These are phyloP conservation scores for Agriopis aurantiaria DNA, from an alignment of 2,888 invertebrate genomes.

Conservation along the genomic window DNA sequence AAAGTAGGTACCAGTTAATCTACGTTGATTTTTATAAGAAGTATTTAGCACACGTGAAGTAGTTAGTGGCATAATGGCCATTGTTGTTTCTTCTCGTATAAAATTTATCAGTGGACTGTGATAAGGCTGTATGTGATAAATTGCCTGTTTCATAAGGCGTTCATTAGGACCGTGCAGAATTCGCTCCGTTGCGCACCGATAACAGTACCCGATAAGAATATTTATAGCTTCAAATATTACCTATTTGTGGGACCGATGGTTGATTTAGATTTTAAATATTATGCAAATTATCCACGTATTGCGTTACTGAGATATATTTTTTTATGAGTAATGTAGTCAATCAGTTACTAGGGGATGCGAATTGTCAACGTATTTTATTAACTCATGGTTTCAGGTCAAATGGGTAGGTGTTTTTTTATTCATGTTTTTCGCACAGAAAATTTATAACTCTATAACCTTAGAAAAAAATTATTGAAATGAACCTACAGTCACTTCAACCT, in stretches of 20 bases:
- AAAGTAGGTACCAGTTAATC: constrained; percentile 20
- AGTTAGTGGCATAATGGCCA: constrained; percentile 57
- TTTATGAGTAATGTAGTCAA: not conserved
- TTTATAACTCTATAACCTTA: no score
- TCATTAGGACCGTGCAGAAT: constrained; percentile 85
- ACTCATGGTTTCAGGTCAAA: not conserved
- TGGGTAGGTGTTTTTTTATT: no score
- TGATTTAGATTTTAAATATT: constrained; percentile 59
- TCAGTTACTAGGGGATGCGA: constrained; percentile 1
- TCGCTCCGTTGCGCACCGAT: constrained; percentile 83
- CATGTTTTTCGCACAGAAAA: no score
- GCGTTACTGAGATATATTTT: not conserved
- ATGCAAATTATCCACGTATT: constrained; percentile 21
- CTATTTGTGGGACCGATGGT: constrained; percentile 74
- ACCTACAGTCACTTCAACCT: no score
- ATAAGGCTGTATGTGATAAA: constrained; percentile 84
- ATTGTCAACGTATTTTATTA: not conserved
- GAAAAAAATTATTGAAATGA: no score
- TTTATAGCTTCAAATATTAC: constrained; percentile 84
- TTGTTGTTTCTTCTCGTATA: constrained; percentile 79
- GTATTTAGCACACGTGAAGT: constrained; percentile 41
- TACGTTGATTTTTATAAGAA: constrained; percentile 24
- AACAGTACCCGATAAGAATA: constrained; percentile 76
- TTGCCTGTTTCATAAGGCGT: constrained; percentile 86
- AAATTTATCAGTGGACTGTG: constrained; percentile 79